These are phyloP conservation scores for Bombus picipes DNA, from an alignment of 1,140 invertebrate species.

Conservation along the genomic window DNA sequence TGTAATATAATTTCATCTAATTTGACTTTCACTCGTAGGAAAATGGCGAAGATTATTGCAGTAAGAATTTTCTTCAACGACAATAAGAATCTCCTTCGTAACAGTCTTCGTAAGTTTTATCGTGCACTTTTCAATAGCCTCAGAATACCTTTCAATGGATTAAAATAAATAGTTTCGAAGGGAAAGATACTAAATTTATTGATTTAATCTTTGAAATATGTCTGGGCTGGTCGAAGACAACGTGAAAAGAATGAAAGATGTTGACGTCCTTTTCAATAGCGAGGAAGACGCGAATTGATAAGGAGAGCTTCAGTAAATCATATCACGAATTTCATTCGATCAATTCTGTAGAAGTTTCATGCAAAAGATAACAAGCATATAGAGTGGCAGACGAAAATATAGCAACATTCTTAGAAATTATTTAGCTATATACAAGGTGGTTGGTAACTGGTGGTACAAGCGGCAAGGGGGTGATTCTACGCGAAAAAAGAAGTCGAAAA, in stretches of 20 bases:
- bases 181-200: neutral
- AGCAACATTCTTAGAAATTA: too few species aligned
- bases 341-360: too few species aligned
- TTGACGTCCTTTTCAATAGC: neutral
- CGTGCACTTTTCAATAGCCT: neutral
- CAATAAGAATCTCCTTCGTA: neutral
- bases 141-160: neutral
- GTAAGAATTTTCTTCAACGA: neutral
- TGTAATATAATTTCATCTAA: constrained; percentile 6
- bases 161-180: neutral
- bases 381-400: too few species aligned
- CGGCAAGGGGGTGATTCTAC: too few species aligned
- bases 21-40: constrained; percentile 10
- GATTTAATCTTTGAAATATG: neutral
- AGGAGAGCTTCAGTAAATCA: neutral
- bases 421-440: too few species aligned
- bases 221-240: neutral
- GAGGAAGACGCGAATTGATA: neutral
- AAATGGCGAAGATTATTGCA: neutral
- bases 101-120: neutral
- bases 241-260: neutral
- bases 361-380: too few species aligned
- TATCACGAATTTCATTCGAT: neutral
- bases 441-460: too few species aligned
- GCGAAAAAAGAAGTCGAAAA: too few species aligned